Base-by-base conservation (phyloP, 2,888 invertebrate genomes). In the Aporophyla lueneburgensis region DNA sequence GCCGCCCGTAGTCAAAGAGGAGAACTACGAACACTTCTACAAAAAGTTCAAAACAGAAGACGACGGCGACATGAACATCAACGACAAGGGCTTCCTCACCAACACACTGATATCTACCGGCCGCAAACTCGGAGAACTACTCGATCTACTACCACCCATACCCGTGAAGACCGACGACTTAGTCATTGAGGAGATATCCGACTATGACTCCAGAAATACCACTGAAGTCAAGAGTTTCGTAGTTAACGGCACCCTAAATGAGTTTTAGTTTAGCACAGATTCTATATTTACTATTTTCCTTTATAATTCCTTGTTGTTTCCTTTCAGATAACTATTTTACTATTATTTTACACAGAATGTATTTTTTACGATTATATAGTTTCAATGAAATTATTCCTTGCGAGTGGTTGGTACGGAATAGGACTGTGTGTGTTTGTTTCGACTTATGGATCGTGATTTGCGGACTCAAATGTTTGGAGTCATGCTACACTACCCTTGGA, bases 91-190 rank as follows among this genome's bases (percentile, higher is more conserved):
- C 40, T 92, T 95, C 59, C 84, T 96, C n/a, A 91, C 91, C 24
- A 95, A 94, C 78, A 93, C 95, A 0, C 87, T 96, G 6, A 83
- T 96, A 14, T 93, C 95, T 0, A 94, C 96, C 0, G 93, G 95
- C 0, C 91, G 95, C 21, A 96, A 96, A 80, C 87, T 96, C 0
- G 96, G 96, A 0, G 95, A 96, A 77, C 78, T 96, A 1, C 88
- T 96, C 0, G 95, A 96, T 56, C 85, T 93, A 0, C 89, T 94
- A 56, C 95, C 96, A 0, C 95, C 94, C 0, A 89, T 95, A 10
- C 95, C 96, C 3, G 96, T 95, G 16, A 94, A 94, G 53, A 96
- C 92, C 59, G 96, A 96, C 74, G 95, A 96, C 71, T 91, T 96
- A 10, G 89, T 96, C 10, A 90, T 94, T 0, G 96, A 96, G 77